These are phyloP conservation scores for Centropus unirufus DNA, from an alignment of 2,113 vertebrate species.

Conservation along the genomic window DNA sequence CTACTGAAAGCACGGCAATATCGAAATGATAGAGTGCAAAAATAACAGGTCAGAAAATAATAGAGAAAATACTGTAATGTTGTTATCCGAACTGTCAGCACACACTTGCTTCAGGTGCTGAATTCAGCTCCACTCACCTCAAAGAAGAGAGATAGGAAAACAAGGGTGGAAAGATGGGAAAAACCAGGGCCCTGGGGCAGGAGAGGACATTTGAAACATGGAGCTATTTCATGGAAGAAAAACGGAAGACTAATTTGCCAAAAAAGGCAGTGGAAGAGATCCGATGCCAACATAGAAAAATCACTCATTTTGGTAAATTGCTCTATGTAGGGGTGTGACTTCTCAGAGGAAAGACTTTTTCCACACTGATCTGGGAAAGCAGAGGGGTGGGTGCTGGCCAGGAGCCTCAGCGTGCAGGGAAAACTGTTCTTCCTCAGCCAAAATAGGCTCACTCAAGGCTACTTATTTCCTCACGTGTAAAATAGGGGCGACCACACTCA, in stretches of 20 bases:
- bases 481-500: background rate
- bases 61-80: background rate
- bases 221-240: background rate
- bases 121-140: background rate
- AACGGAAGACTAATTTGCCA: background rate
- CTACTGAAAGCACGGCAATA: background rate
- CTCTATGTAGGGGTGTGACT: fast-evolving
- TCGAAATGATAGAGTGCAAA: background rate
- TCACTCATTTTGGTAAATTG: background rate
- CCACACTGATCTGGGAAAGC: background rate
- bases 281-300: background rate
- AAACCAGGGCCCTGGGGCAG: background rate
- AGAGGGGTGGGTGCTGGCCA: fast-evolving
- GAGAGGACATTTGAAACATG: background rate
- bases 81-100: background rate
- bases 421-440: background rate
- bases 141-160: background rate
- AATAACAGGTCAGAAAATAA: constrained; percentile 12
- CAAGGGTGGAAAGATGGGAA: background rate
- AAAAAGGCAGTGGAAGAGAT: background rate
- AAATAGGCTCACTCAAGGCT: background rate
- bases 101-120: background rate
- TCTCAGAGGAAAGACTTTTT: background rate
- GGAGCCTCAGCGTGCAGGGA: fast-evolving
- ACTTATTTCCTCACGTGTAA: fast-evolving